Base-by-base conservation (phyloP, 2,888 invertebrate genomes). In the Scelioninae gen. 1 region DNA sequence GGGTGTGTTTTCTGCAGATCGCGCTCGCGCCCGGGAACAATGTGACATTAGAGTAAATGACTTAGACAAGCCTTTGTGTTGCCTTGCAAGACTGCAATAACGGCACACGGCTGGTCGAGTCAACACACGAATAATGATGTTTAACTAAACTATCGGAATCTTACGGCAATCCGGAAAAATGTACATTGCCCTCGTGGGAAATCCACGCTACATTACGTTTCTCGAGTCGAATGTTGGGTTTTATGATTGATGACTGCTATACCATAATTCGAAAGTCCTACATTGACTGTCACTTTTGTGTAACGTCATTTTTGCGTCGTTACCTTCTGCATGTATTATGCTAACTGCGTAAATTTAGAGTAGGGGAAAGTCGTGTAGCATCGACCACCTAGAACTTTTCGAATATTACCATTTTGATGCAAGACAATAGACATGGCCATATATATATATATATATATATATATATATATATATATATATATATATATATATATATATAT, bases 31-130 rank as follows among this genome's bases (percentile, higher is more conserved):
- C n/a, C n/a, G n/a, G n/a, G n/a, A n/a, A n/a, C n/a, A n/a, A n/a
- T n/a, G n/a, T n/a, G n/a, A n/a, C n/a, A n/a, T n/a, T n/a, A n/a
- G n/a, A n/a, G n/a, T n/a, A n/a, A n/a, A n/a, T n/a, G n/a, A 88
- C 86, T 72, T 82, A 86, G 79, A 86, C 86, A 80, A 76, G 78
- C 82, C 83, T 80, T 86, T 86, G 87, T 74, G 74, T 62, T 74
- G 63, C 23, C 23, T 23, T 4, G 23, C 23, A 23, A 23, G 23
- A 23, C 23, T 23, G 10, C 53, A 65, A 15, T 63, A 78, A 71
- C 71, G 78, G 78, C 78, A 71, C 71, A 65, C 32, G 65, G 55
- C 34, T 23, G 55, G n/a, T 32, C 43, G 43, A 76, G 66, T 53
- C 77, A 55, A 55, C 77, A 63, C 16, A 49, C 79, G 65, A 63